A percentile compares a stretch with the other conserved stretches of the same genome.
These are phyloP conservation scores for Crotalus tigris DNA, from an alignment of 2,113 vertebrate species.

Conservation along the genomic window DNA sequence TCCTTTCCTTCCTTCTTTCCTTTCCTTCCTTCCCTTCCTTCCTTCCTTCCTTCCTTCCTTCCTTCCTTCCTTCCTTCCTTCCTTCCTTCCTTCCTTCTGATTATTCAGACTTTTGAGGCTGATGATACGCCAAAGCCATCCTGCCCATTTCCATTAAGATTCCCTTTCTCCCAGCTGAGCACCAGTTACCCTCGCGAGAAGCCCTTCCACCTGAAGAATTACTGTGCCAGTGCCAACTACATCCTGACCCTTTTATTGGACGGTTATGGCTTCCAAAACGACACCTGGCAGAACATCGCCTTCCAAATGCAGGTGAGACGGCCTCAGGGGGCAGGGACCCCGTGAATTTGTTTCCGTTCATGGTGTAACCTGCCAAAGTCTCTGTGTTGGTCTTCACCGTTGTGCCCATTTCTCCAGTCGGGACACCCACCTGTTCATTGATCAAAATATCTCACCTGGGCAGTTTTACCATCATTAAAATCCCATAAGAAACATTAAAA, in stretches of 20 bases:
- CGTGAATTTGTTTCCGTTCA: background rate
- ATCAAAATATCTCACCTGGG: too few relatives aligned
- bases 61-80: background rate
- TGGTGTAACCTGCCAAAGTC: background rate
- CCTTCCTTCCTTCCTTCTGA: background rate
- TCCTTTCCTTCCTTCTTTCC: too few relatives aligned
- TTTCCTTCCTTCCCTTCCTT: too few relatives aligned
- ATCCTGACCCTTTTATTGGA: slow-evolving; percentile 75
- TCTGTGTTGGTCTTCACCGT: background rate
- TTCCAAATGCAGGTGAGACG: slow-evolving; percentile 83
- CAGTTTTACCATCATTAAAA: too few relatives aligned
- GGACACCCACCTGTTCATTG: background rate
- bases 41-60: too few relatives aligned
- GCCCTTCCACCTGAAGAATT: slow-evolving; percentile 62
- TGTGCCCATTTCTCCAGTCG: background rate
- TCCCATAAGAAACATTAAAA: too few relatives aligned
- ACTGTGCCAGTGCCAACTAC: slow-evolving; percentile 78
- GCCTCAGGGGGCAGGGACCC: background rate
- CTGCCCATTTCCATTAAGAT: background rate
- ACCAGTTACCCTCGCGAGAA: slow-evolving; percentile 48
- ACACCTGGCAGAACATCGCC: slow-evolving; percentile 74
- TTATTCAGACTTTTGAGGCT: background rate
- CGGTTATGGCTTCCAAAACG: slow-evolving; percentile 77
- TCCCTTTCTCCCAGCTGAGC: slow-evolving; percentile 35
- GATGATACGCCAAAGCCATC: background rate